phyloP scores from a whole-genome alignment of 2,113 vertebrate genomes.

The Ctenodactylus gundi region DNA sequence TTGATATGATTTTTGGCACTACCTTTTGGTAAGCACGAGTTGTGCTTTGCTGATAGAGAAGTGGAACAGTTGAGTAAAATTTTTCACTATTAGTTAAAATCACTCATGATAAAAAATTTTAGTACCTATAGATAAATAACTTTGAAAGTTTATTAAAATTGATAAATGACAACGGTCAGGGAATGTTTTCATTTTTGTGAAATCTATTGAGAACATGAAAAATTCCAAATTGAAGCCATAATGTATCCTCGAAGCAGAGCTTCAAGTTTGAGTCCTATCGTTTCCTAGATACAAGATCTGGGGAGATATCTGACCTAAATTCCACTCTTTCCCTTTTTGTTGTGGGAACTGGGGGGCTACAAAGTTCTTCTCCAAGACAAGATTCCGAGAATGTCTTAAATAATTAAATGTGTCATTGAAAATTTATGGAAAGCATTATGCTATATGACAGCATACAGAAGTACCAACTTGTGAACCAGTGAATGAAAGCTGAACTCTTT shows the following conservation, averaged over 20 bases:
- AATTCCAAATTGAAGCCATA: neutral
- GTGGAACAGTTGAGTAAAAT: neutral
- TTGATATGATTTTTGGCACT: neutral
- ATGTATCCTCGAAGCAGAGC: neutral
- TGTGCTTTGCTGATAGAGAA: neutral
- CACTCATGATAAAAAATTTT: neutral
- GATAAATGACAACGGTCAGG: neutral
- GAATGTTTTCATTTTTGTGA: neutral
- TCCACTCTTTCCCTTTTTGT: neutral
- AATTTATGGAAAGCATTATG: neutral
- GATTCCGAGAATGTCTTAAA: neutral
- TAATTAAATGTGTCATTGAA: neutral
- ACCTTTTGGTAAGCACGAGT: neutral
- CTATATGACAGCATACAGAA: neutral
- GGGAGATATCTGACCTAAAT: neutral
- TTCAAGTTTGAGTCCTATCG: neutral
- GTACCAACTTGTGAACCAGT: neutral
- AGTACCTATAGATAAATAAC: neutral
- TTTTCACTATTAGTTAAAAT: neutral
- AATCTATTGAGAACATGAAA: neutral
- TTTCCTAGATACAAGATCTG: neutral
- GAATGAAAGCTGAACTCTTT: neutral
- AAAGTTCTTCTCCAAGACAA: neutral
- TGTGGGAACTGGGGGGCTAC: neutral
- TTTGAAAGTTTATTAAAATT: conserved; percentile 32